phyloP scores from a whole-genome alignment of 2,888 invertebrate species.

The Nysson spinosus region DNA sequence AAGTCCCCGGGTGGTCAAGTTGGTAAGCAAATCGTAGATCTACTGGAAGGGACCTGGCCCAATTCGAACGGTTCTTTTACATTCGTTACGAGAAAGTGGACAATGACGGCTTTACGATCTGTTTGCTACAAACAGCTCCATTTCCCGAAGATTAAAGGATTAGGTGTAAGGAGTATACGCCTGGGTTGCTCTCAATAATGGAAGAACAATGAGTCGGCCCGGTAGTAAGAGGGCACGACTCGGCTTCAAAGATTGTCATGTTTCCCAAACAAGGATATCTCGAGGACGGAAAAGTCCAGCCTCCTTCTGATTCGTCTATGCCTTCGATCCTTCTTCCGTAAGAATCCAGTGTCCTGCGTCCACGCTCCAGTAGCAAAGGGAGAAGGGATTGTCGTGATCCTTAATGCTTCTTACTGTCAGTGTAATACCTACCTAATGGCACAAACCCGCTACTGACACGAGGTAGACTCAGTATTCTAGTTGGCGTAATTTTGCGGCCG shows the following conservation, averaged over 20 bases:
- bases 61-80: constrained; percentile 39
- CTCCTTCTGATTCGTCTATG: constrained; percentile 21
- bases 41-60: neutral
- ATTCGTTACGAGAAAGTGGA: constrained; percentile 58
- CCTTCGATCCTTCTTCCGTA: constrained; percentile 21
- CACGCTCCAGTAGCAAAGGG: constrained; percentile 65
- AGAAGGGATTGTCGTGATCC: constrained; percentile 65
- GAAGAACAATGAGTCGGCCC: constrained; percentile 69
- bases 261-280: constrained; percentile 57
- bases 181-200: constrained; percentile 68
- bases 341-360: constrained; percentile 18
- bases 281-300: constrained; percentile 8
- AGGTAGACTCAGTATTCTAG: constrained; percentile 43
- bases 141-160: constrained; percentile 75
- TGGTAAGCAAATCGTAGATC: too few relatives aligned
- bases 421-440: constrained; percentile 63
- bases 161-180: constrained; percentile 72
- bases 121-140: constrained; percentile 74
- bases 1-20: too few relatives aligned
- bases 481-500: constrained; percentile 57
- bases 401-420: constrained; percentile 71
- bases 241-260: constrained; percentile 55
- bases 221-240: constrained; percentile 40
- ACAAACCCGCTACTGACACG: constrained; percentile 45
- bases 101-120: constrained; percentile 64